Evolutionary conservation across 2,113 vertebrate genomes (phyloP).

Genomic region (Phalacrocorax carbo): DNA sequence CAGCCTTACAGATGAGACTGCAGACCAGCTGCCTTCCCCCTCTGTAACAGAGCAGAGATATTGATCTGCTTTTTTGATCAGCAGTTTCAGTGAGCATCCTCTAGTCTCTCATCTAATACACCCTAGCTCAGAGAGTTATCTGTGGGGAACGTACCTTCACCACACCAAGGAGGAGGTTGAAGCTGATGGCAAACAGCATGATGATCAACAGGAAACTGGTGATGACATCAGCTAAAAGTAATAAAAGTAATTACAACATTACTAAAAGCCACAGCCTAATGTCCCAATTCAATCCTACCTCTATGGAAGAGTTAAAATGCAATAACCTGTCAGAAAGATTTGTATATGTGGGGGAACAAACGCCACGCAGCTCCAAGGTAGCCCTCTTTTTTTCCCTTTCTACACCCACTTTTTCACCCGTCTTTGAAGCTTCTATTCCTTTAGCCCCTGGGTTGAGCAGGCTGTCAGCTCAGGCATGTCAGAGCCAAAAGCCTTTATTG

Average conservation of each 20-base stretch:
- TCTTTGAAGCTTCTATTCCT: not conserved
- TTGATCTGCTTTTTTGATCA: not conserved
- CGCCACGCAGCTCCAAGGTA: not conserved
- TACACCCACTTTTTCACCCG: not conserved
- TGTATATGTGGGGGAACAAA: too few relatives aligned
- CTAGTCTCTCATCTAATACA: not conserved
- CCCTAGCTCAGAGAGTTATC: not conserved
- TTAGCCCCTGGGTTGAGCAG: too few relatives aligned
- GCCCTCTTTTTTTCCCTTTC: not conserved
- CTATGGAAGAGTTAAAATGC: not conserved
- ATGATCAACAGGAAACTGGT: slow-evolving; percentile 77
- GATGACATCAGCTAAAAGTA: slow-evolving; percentile 66
- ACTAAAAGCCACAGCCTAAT: not conserved
- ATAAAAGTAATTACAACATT: not conserved
- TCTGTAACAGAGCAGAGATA: not conserved
- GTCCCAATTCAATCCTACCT: not conserved
- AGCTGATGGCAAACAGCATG: slow-evolving; percentile 74
- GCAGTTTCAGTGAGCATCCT: not conserved
- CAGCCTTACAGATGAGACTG: not conserved
- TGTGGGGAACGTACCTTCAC: slow-evolving; percentile 67
- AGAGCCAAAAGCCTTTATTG: not conserved
- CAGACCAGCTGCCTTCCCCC: rapidly evolving
- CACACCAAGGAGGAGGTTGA: slow-evolving; percentile 72
- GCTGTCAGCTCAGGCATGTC: not conserved
- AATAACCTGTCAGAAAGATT: not conserved